phyloP scores from a whole-genome alignment of 1,140 invertebrate species.

The Pollicipes pollicipes region DNA sequence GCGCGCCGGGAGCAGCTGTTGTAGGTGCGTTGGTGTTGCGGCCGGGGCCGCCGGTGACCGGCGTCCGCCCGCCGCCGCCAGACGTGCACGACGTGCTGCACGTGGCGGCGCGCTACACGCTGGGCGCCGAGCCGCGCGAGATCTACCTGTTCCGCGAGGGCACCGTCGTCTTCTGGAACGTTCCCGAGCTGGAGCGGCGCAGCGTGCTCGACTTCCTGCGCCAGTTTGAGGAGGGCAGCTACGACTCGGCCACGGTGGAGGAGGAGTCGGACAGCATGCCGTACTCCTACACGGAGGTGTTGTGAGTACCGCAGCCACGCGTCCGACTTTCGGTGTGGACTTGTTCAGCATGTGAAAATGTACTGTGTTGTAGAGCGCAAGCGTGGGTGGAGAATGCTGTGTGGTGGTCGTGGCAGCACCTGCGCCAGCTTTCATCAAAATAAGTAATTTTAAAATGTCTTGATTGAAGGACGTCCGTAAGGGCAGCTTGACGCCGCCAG shows the following conservation, averaged over 20 bases:
- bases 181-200: constrained; percentile 56
- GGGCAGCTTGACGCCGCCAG: no score
- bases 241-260: constrained; percentile 43
- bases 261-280: constrained; percentile 67
- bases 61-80: constrained; percentile 21
- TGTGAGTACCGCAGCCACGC: constrained; percentile 29
- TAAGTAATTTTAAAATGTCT: no score
- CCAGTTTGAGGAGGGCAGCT: constrained; percentile 29
- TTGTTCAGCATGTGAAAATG: no score
- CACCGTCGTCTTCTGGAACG: constrained; percentile 82
- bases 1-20: no score
- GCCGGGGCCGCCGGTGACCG: background rate
- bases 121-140: constrained; percentile 35
- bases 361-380: no score
- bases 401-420: no score
- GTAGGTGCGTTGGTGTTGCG: no score
- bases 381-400: no score
- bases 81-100: constrained; percentile 48
- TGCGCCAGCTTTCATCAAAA: no score
- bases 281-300: constrained; percentile 43
- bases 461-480: no score
- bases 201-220: constrained; percentile 50
- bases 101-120: constrained; percentile 51
- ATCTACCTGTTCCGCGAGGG: constrained; percentile 77
- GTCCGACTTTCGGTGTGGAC: no score